These are phyloP conservation scores for Hydroisotoma schaefferi DNA, from an alignment of 2,888 invertebrate species.

Conservation along the genomic window DNA sequence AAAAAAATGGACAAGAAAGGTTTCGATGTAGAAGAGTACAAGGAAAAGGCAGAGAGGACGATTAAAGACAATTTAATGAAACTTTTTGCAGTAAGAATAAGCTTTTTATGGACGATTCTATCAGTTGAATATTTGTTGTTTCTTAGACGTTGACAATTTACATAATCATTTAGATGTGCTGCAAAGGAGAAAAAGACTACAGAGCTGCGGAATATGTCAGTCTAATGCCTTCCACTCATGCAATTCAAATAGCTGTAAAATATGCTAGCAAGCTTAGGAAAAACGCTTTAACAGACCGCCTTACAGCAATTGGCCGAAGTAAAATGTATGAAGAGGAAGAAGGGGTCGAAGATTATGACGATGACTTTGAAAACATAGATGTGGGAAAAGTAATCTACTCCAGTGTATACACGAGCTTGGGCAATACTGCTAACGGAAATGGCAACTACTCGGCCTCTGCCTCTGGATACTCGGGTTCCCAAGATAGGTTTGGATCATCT, in stretches of 20 bases:
- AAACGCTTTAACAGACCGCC: conserved; percentile 72
- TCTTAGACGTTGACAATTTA: not conserved
- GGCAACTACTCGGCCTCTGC: not conserved
- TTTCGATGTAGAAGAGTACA: conserved; percentile 48
- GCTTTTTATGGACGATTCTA: not conserved
- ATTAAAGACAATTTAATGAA: conserved; percentile 78
- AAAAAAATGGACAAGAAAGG: conserved; percentile 48
- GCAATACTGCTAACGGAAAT: not conserved
- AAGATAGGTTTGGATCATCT: conserved; percentile 25
- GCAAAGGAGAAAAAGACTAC: conserved; percentile 76
- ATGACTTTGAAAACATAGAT: conserved; percentile 42
- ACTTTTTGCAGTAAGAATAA: conserved; percentile 71
- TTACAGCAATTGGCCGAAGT: conserved; percentile 60
- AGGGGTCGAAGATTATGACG: conserved; percentile 39
- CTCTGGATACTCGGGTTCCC: conserved; percentile 18
- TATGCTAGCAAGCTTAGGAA: conserved; percentile 77
- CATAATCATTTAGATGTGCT: conserved; percentile 65
- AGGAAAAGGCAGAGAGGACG: conserved; percentile 61
- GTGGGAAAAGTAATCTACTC: conserved; percentile 28
- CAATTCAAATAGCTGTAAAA: conserved; percentile 79
- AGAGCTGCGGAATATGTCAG: conserved; percentile 83
- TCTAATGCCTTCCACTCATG: conserved; percentile 70
- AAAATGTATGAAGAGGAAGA: conserved; percentile 48
- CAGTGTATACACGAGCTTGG: conserved; percentile 17
- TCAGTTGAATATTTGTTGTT: not conserved